A percentile compares a stretch with the other conserved stretches of the same genome.
Conservation (phyloP, 2,888 invertebrate species). For the Megastigmus dorsalis region DNA sequence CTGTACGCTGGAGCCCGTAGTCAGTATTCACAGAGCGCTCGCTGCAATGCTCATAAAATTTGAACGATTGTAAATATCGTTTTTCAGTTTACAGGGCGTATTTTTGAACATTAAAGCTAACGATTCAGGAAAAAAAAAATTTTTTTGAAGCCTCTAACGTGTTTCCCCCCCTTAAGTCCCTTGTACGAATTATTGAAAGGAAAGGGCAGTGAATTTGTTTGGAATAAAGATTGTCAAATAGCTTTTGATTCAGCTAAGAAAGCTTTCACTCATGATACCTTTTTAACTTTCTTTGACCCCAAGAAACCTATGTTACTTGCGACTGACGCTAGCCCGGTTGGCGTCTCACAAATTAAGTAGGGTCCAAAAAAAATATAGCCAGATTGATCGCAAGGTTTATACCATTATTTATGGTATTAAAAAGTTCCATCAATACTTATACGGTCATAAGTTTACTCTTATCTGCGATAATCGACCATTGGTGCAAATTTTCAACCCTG, state of each 20-base stretch:
- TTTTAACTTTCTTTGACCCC: constrained; percentile 7
- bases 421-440: not conserved
- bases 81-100: too few relatives aligned
- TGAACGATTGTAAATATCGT: too few relatives aligned
- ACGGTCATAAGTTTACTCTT: not conserved
- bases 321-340: not conserved
- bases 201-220: not conserved
- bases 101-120: too few relatives aligned
- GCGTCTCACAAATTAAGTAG: not conserved
- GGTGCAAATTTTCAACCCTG: not conserved
- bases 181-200: not conserved
- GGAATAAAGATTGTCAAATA: not conserved
- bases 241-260: not conserved
- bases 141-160: too few relatives aligned
- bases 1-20: too few relatives aligned
- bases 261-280: not conserved
- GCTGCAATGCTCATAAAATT: too few relatives aligned
- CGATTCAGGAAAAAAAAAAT: too few relatives aligned
- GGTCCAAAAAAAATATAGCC: not conserved
- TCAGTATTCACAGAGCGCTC: too few relatives aligned
- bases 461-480: not conserved
- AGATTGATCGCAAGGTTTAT: not conserved
- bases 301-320: not conserved
- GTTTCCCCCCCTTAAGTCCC: too few relatives aligned
- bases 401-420: not conserved